phyloP scores from a whole-genome alignment of 1,140 invertebrate species.

The Wasmannia auropunctata region DNA sequence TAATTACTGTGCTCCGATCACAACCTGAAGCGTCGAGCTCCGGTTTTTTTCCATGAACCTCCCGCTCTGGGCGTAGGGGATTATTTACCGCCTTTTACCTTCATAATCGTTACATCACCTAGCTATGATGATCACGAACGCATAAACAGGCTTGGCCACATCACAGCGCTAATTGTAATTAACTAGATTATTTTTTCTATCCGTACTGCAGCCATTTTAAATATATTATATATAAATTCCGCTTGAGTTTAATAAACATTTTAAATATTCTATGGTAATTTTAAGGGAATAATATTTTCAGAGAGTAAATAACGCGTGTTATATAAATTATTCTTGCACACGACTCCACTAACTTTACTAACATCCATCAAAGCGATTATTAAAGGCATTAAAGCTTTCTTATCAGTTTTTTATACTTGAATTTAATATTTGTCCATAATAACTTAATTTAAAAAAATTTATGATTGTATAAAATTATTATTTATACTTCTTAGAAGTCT shows the following conservation, averaged over 20 bases:
- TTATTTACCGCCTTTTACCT: neutral
- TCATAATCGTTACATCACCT: neutral
- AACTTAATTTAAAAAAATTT: neutral
- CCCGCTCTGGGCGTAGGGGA: neutral
- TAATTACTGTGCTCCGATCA: conserved; percentile 36
- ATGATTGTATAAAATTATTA: neutral
- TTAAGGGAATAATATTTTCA: too few relatives aligned
- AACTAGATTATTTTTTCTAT: conserved; percentile 1
- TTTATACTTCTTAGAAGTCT: neutral
- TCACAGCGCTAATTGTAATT: neutral
- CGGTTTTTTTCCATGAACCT: neutral
- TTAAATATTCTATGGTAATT: too few relatives aligned
- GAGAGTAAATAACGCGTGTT: too few relatives aligned
- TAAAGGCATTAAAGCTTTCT: neutral
- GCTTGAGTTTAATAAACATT: too few relatives aligned
- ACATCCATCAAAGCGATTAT: neutral
- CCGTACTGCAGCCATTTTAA: neutral
- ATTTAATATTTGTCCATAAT: neutral
- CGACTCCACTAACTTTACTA: neutral
- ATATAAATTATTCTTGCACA: neutral
- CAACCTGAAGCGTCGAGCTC: neutral
- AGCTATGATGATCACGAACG: neutral
- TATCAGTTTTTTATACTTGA: neutral
- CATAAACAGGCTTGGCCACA: neutral
- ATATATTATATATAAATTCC: too few relatives aligned